Evolutionary conservation across 2,888 invertebrate species (phyloP).

Genomic region (Chrysodeixis includens): DNA sequence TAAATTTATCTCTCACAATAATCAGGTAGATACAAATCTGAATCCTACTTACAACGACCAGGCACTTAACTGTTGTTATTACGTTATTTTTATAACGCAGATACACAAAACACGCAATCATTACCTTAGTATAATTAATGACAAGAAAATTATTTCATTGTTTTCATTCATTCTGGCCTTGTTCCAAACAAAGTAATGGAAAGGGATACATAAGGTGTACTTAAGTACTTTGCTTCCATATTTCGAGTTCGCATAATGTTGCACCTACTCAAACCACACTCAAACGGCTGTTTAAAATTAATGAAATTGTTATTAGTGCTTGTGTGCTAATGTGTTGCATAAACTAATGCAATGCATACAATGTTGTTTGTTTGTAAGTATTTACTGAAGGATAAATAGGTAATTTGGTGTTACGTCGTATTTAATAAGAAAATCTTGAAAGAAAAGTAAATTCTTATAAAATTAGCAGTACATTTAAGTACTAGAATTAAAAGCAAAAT

Average conservation of each 20-base stretch:
- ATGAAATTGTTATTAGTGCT: constrained; percentile 44
- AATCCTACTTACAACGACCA: too few relatives aligned
- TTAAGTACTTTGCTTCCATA: constrained; percentile 29
- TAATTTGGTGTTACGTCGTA: too few relatives aligned
- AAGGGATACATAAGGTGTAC: constrained; percentile 18
- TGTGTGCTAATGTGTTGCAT: constrained; percentile 54
- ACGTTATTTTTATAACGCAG: background rate
- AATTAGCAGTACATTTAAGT: too few relatives aligned
- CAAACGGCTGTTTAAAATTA: constrained; percentile 43
- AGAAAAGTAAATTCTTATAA: too few relatives aligned
- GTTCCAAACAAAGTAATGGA: constrained; percentile 27
- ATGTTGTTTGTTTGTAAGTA: constrained; percentile 22
- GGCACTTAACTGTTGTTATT: too few relatives aligned
- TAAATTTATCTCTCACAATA: too few relatives aligned
- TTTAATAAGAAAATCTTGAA: too few relatives aligned
- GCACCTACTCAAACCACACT: constrained; percentile 36
- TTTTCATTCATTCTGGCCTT: constrained; percentile 19
- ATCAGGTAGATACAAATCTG: too few relatives aligned
- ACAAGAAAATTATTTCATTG: constrained; percentile 9
- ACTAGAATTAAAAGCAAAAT: too few relatives aligned
- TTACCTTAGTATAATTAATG: background rate
- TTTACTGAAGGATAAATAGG: constrained; percentile 32
- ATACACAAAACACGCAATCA: background rate
- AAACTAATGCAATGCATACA: constrained; percentile 31
- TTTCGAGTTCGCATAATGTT: constrained; percentile 31